Evolutionary conservation across 2,113 vertebrate species (phyloP), one percentile per base, ranked within the genome.

Genomic region (Raja brachyura): DNA sequence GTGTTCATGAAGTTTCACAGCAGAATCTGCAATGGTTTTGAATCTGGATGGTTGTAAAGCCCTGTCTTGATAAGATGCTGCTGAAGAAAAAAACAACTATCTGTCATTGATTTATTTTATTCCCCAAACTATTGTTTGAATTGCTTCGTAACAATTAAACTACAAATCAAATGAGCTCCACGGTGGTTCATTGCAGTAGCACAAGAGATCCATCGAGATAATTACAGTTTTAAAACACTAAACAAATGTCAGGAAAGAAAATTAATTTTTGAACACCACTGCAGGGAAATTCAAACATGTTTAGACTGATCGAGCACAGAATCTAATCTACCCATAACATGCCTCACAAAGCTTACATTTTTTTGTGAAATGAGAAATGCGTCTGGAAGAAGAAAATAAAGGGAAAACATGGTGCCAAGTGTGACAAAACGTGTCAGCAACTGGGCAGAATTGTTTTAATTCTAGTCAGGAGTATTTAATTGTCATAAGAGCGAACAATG

Each of bases 211-310:
- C n/a, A 90, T 90, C 63, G 70, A 70, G 66, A 90, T 20, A 39
- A 22, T 10, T 70, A 31, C 13, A 6, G 31, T 68, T 90, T 48
- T 70, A 90, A 90, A 39, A 31, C 7, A 4, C 33, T 33, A 90
- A 66, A 39, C 16, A 48, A 68, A 22, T 90, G 39, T 66, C 33
- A 39, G 10, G 33, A 28, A 70, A 39, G 16, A 68, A 90, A 70
- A 68, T 33, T 66, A 88, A 63, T 14, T 61, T 88, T 88, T 31
- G 56, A 88, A n/a, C 9, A n/a, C 11, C 48, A 63, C 59, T 63
- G 20, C 22, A 59, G 25, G 83, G 83, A 90, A 33, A 68, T 90
- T 90, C 31, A 90, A 70, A 39, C 86, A 90, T 68, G 31, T 70
- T 22, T 48, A 68, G 31, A 90, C 18, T 48, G 66, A 70, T 39